Percentiles rank a stretch among this genome's conserved stretches.
These are phyloP conservation scores for Coelinius sp. DNA, from an alignment of 2,888 invertebrate genomes.

Conservation along the genomic window DNA sequence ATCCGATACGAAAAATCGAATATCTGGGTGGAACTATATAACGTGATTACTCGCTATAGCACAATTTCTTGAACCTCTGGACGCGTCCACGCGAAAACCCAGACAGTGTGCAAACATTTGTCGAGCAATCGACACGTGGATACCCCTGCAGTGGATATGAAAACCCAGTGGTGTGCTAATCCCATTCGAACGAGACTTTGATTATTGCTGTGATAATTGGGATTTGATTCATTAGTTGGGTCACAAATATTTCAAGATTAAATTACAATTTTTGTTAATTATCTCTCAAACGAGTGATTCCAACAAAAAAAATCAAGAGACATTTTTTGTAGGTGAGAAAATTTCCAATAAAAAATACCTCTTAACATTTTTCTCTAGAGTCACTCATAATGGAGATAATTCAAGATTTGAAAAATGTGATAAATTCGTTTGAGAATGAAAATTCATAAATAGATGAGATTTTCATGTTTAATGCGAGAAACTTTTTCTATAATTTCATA, in stretches of 20 bases:
- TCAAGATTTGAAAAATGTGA: neutral
- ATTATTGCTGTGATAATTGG: neutral
- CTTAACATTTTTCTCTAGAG: too few species aligned
- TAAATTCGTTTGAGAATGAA: neutral
- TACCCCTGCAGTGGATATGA: conserved; percentile 2
- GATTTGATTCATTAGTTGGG: too few species aligned
- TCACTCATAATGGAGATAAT: neutral
- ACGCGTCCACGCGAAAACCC: conserved; percentile 6
- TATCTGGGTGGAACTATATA: neutral
- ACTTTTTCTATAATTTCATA: neutral
- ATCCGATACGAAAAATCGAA: too few species aligned
- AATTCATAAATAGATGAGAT: neutral
- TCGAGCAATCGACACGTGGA: conserved; percentile 18
- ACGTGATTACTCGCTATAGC: neutral
- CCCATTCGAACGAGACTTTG: neutral
- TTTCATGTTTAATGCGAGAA: neutral
- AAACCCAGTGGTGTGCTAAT: conserved; percentile 7
- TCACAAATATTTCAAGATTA: too few species aligned
- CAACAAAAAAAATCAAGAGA: too few species aligned
- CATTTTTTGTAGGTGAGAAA: too few species aligned
- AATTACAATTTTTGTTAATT: too few species aligned
- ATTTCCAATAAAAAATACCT: too few species aligned
- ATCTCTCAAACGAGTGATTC: too few species aligned
- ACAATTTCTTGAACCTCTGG: conserved; percentile 4
- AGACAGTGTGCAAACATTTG: conserved; percentile 17